These are phyloP conservation scores for Gibbula magus DNA, from an alignment of 2,888 invertebrate genomes.

Conservation along the genomic window DNA sequence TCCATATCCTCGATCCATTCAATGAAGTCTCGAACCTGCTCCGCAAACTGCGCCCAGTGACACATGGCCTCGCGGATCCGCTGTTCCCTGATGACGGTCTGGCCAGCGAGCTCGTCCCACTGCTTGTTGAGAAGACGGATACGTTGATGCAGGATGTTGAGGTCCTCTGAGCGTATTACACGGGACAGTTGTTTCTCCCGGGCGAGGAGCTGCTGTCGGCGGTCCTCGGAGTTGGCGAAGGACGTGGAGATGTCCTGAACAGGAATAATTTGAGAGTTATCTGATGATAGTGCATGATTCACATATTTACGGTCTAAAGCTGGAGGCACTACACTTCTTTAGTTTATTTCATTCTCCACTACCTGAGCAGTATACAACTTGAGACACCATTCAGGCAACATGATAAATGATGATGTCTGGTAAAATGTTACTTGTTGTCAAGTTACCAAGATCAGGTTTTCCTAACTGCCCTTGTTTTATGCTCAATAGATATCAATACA, in stretches of 20 bases:
- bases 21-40: conserved; percentile 58
- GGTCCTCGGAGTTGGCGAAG: conserved; percentile 60
- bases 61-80: conserved; percentile 62
- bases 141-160: conserved; percentile 69
- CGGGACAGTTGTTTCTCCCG: conserved; percentile 58
- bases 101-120: conserved; percentile 71
- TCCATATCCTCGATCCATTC: conserved; percentile 69
- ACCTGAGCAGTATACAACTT: too few relatives aligned
- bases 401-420: too few relatives aligned
- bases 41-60: conserved; percentile 63
- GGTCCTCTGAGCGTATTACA: conserved; percentile 67
- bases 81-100: conserved; percentile 59
- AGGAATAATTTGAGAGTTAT: not conserved
- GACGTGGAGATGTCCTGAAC: conserved; percentile 66
- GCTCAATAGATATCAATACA: too few relatives aligned
- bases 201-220: conserved; percentile 58
- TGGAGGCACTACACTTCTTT: not conserved
- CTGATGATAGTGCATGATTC: too few relatives aligned
- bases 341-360: too few relatives aligned
- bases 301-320: too few relatives aligned
- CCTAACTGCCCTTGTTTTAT: too few relatives aligned
- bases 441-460: too few relatives aligned
- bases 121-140: conserved; percentile 71
- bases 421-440: too few relatives aligned
- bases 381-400: too few relatives aligned